Evolutionary conservation across 2,888 invertebrate genomes (phyloP).

Genomic region (Gnatocerus cornutus): DNA sequence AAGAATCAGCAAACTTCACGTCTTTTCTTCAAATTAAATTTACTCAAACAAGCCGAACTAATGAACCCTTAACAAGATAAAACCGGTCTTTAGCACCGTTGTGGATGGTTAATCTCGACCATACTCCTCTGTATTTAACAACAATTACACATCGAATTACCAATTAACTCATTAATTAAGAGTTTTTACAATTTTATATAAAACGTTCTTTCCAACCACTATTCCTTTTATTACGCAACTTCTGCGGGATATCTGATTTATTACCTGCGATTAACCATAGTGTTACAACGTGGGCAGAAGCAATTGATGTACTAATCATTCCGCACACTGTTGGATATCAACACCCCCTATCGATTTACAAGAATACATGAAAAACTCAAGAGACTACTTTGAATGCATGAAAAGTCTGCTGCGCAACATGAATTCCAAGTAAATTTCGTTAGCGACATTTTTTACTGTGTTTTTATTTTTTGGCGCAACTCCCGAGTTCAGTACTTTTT

Average conservation of each 20-base stretch:
- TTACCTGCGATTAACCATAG: neutral
- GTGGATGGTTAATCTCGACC: no score
- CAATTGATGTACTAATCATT: slow-evolving; percentile 16
- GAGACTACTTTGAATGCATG: slow-evolving; percentile 35
- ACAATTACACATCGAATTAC: no score
- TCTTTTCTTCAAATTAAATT: no score
- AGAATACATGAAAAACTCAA: slow-evolving; percentile 29
- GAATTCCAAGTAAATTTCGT: slow-evolving; percentile 37
- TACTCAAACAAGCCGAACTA: no score
- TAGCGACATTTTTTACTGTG: slow-evolving; percentile 36
- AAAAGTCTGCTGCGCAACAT: slow-evolving; percentile 19
- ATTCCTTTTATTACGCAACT: slow-evolving; percentile 1
- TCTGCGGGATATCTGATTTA: slow-evolving; percentile 7
- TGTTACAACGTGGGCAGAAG: slow-evolving; percentile 4
- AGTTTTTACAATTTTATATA: no score
- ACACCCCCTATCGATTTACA: slow-evolving; percentile 31
- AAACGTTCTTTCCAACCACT: neutral
- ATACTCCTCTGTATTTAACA: no score
- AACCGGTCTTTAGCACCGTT: no score
- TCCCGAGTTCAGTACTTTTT: neutral
- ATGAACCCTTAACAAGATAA: no score
- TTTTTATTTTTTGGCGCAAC: slow-evolving; percentile 19
- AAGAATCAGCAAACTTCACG: no score
- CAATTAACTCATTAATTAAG: no score
- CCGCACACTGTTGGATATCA: slow-evolving; percentile 10